A percentile compares a stretch with the other conserved stretches of the same genome.
Conservation (phyloP, 2,888 invertebrate species). For the Plagiodera versicolora region DNA sequence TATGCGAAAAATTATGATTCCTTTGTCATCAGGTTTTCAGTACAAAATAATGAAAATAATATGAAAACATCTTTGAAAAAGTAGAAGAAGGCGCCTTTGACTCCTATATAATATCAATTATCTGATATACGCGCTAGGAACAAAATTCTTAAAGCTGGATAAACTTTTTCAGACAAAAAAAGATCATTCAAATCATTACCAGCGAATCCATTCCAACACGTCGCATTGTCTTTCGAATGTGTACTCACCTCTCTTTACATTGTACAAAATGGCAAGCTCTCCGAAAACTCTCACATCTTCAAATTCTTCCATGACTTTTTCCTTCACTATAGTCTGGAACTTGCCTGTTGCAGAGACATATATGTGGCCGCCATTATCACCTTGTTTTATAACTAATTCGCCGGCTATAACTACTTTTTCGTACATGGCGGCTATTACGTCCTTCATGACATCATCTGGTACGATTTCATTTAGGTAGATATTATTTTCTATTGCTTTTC, state of each 20-base stretch:
- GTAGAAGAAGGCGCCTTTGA: too few species aligned
- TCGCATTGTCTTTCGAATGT: too few species aligned
- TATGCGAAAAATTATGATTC: too few species aligned
- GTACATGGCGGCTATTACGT: constrained; percentile 48
- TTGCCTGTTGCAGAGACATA: constrained; percentile 85
- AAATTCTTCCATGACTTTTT: constrained; percentile 55
- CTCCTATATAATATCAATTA: too few species aligned
- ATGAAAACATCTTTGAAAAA: too few species aligned
- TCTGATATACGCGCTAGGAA: too few species aligned
- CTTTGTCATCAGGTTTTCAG: too few species aligned
- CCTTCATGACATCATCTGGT: constrained; percentile 40
- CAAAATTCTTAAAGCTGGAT: too few species aligned
- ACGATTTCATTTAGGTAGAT: constrained; percentile 47
- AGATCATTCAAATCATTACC: too few species aligned
- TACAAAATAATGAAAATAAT: too few species aligned
- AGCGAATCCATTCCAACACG: too few species aligned
- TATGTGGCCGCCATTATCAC: constrained; percentile 69
- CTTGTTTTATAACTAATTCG: constrained; percentile 47
- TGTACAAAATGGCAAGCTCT: constrained; percentile 65
- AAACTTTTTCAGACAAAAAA: too few species aligned
- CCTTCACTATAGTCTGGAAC: constrained; percentile 69
- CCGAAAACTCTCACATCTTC: constrained; percentile 83
- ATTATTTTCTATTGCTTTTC: constrained; percentile 45
- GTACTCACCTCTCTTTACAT: constrained; percentile 68
- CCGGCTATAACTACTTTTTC: constrained; percentile 38